phyloP scores from a whole-genome alignment of 2,888 invertebrate species.

The Campoletis raptor region DNA sequence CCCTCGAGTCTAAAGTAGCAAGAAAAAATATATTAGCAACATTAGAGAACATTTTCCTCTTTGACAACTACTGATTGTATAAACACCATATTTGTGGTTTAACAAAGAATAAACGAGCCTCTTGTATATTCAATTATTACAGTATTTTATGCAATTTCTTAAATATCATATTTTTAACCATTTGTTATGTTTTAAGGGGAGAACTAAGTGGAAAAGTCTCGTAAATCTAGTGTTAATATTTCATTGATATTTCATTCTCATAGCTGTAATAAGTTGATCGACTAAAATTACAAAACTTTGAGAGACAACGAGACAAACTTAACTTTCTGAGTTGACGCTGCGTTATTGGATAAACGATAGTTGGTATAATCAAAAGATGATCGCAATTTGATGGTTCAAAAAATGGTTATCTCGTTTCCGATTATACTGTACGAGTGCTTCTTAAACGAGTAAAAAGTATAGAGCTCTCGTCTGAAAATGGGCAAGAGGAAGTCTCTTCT shows the following conservation, averaged over 20 bases:
- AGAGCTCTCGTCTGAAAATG: conserved; percentile 46
- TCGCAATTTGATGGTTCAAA: conserved; percentile 12
- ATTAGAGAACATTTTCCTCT: neutral
- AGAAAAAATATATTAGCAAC: neutral
- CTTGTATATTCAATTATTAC: neutral
- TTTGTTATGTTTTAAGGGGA: neutral
- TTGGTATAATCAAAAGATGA: neutral
- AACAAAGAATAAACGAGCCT: neutral
- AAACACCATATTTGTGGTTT: neutral
- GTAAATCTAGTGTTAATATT: neutral
- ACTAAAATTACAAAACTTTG: neutral
- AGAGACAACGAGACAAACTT: neutral
- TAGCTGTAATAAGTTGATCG: neutral
- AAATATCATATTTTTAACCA: no score
- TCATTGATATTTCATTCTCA: neutral
- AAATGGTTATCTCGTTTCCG: conserved; percentile 11
- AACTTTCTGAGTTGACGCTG: neutral
- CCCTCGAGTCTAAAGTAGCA: neutral
- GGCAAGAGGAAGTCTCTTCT: conserved; percentile 28
- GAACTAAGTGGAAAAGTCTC: neutral
- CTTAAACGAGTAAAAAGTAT: conserved; percentile 28
- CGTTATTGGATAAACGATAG: neutral
- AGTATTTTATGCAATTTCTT: neutral
- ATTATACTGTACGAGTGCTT: conserved; percentile 13
- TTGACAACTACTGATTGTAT: neutral